These are phyloP conservation scores for Dilophus febrilis DNA, from an alignment of 2,888 invertebrate genomes.

Conservation along the genomic window DNA sequence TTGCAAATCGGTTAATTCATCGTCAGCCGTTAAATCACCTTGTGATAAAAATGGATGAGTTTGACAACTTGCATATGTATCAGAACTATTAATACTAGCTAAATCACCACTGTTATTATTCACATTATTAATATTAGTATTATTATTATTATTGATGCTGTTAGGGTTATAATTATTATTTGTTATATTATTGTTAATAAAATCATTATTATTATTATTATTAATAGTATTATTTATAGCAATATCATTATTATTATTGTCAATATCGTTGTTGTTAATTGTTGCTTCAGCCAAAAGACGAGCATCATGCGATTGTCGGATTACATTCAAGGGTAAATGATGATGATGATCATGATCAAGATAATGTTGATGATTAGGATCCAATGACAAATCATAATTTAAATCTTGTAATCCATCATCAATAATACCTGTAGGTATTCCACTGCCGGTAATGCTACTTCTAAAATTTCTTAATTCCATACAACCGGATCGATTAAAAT, in stretches of 20 bases:
- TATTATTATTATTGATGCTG: constrained; percentile 15
- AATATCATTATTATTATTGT: constrained; percentile 11
- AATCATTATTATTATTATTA: constrained; percentile 12
- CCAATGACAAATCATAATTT: too few species aligned
- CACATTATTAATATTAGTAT: constrained; percentile 18
- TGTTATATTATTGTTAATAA: constrained; percentile 7
- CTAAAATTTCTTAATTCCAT: constrained; percentile 35
- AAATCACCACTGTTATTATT: constrained; percentile 33
- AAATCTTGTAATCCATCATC: neutral
- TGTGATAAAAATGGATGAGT: constrained; percentile 87
- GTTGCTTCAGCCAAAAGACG: constrained; percentile 19
- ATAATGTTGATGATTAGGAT: constrained; percentile 18
- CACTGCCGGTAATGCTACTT: neutral
- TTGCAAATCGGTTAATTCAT: constrained; percentile 30
- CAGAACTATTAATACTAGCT: constrained; percentile 58
- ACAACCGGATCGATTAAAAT: constrained; percentile 67
- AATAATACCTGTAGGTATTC: neutral
- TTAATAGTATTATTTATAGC: constrained; percentile 22
- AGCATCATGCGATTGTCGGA: constrained; percentile 16
- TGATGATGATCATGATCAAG: constrained; percentile 20
- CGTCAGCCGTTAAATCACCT: constrained; percentile 48
- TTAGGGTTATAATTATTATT: constrained; percentile 4
- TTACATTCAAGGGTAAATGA: constrained; percentile 9
- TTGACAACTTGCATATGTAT: constrained; percentile 92
- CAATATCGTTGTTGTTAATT: constrained; percentile 15